These are phyloP conservation scores for Coleophora deauratella DNA, from an alignment of 2,888 invertebrate genomes.

Conservation along the genomic window DNA sequence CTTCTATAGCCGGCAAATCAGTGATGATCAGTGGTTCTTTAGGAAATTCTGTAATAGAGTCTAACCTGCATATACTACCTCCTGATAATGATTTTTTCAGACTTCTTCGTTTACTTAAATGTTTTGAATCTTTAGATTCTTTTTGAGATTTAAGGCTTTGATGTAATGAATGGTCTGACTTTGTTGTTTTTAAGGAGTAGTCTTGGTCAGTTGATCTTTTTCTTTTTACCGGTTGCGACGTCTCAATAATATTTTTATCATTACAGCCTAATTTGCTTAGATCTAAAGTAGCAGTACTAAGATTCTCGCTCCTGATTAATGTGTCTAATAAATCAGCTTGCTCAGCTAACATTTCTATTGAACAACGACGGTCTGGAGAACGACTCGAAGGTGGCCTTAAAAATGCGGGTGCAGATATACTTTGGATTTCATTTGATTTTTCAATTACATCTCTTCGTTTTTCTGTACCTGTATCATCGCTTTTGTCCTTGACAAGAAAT, in stretches of 20 bases:
- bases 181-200: constrained; percentile 51
- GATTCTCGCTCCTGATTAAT: constrained; percentile 68
- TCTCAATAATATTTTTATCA: constrained; percentile 18
- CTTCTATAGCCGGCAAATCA: constrained; percentile 60
- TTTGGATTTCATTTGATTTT: constrained; percentile 16
- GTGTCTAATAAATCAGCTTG: constrained; percentile 70
- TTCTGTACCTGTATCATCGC: not conserved
- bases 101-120: constrained; percentile 41
- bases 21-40: constrained; percentile 28
- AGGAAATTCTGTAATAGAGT: constrained; percentile 61
- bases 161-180: constrained; percentile 64
- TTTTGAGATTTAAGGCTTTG: constrained; percentile 39
- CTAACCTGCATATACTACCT: constrained; percentile 53
- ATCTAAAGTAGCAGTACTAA: constrained; percentile 58
- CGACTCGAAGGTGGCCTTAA: constrained; percentile 23
- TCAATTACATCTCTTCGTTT: constrained; percentile 9
- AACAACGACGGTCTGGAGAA: constrained; percentile 65
- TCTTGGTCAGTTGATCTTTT: constrained; percentile 26
- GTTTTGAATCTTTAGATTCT: constrained; percentile 28
- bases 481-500: constrained; percentile 48
- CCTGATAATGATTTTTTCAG: constrained; percentile 62
- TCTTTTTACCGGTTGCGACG: constrained; percentile 22
- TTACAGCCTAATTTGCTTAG: constrained; percentile 63
- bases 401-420: constrained; percentile 16
- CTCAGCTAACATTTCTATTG: constrained; percentile 72